Evolutionary conservation across 1,140 invertebrate species (phyloP), one percentile per base, ranked within the genome.

Genomic region (Drosophila kurseongensis): DNA sequence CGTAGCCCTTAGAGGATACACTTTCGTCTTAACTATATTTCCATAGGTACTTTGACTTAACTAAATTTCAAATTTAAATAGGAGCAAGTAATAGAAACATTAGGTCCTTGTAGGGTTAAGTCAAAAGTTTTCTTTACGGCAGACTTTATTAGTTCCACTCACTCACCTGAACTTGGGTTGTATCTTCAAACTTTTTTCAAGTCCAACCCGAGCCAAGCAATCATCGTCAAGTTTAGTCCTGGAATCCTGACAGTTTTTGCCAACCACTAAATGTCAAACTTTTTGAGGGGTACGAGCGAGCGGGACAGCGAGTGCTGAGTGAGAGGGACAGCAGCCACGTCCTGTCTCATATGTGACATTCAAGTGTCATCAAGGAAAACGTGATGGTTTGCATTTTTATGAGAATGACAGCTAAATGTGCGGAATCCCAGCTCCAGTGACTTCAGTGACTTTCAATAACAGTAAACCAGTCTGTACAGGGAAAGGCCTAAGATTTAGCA

Each of bases 251-350:
- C 83, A 89, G 83, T 88, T 89, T 88, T 88, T 84, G 80, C 83
- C 84, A 89, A 81, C 83, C 83, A 88, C 83, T 88, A 88, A 88
- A 88, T 89, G 84, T 88, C 84, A 89, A 88, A 88, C 76, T 89
- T 88, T 89, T 48, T 72, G 80, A 84, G 77, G 77, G 74, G 65
- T 63, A 73, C 56, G 38, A 58, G 48, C 13, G 45, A 54, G 41
- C 32, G 36, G 45, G 59, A 65, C 18, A 10, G 35, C 5, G 38
- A 59, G 54, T 59, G 61, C 27, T 16, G 50, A 41, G 23, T 14
- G 44, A 45, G 56, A 56, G 38, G 54, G 47, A 40, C 75, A 78
- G 18, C 76, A 66, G 41, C 57, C 56, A 32, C 48, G 60, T 80
- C 44, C 77, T 54, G 67, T 48, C 83, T 88, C 84, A 83, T 76